A percentile compares a stretch with the other conserved stretches of the same genome.
phyloP scores from a whole-genome alignment of 2,113 vertebrate genomes.

The Protobothrops flavoviridis region DNA sequence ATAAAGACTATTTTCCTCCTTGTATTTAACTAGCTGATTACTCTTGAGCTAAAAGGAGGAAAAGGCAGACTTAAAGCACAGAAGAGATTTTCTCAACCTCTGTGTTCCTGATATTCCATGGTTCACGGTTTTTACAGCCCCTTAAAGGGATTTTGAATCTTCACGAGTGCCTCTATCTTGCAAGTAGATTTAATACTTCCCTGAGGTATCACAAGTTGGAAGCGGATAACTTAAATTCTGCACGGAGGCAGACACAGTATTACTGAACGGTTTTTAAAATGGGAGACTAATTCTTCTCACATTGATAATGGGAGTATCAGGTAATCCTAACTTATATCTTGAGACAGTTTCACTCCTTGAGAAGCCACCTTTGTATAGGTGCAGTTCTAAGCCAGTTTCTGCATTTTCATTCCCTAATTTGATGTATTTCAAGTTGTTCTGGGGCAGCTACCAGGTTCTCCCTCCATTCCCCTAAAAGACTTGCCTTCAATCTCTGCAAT shows the following conservation, averaged over 20 bases:
- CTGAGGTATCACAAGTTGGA: slow-evolving; percentile 45
- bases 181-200: slow-evolving; percentile 39
- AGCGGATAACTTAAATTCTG: slow-evolving; percentile 27
- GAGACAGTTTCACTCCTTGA: slow-evolving; percentile 29
- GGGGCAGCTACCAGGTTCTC: background rate
- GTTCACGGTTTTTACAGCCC: slow-evolving; percentile 45
- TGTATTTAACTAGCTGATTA: slow-evolving; percentile 48
- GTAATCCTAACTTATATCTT: background rate
- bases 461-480: background rate
- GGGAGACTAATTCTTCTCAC: slow-evolving; percentile 1
- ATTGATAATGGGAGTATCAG: slow-evolving; percentile 7
- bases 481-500: too few relatives aligned
- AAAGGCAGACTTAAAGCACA: slow-evolving; percentile 43
- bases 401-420: background rate
- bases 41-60: slow-evolving; percentile 44
- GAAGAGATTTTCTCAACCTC: slow-evolving; percentile 16
- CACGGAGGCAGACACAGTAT: background rate
- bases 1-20: background rate
- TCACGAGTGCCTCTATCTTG: background rate
- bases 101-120: slow-evolving; percentile 39
- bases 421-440: background rate
- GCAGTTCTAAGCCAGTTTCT: background rate
- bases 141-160: slow-evolving; percentile 39
- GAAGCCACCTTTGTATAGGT: background rate
- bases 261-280: slow-evolving; percentile 21